Conservation (phyloP, 2,797 vertebrate species). For the Lophius americanus region DNA sequence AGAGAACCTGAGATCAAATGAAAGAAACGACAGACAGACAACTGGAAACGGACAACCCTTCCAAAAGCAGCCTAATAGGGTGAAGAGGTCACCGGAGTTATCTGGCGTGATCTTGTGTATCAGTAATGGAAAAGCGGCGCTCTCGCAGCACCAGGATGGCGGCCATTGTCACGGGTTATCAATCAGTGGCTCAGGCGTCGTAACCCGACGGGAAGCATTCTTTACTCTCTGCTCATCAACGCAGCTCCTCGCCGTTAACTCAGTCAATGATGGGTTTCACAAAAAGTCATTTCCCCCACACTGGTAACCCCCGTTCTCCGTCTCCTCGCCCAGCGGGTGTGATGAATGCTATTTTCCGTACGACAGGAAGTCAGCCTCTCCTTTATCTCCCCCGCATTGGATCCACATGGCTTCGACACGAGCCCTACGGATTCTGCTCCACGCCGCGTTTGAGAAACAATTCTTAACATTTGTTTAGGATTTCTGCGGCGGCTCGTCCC, state of each 20-base stretch:
- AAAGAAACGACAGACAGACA: neutral
- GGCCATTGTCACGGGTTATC: constrained; percentile 67
- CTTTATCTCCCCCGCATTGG: constrained; percentile 33
- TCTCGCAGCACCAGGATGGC: constrained; percentile 40
- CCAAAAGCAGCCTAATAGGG: constrained; percentile 26
- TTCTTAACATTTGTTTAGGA: constrained; percentile 20
- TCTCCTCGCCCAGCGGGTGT: constrained; percentile 55
- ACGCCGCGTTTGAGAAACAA: neutral
- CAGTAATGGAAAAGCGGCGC: constrained; percentile 65
- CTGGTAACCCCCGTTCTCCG: constrained; percentile 50
- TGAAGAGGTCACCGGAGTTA: constrained; percentile 63
- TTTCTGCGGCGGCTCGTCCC: neutral
- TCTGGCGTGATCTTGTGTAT: constrained; percentile 71
- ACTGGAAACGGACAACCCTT: constrained; percentile 1
- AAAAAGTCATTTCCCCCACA: constrained; percentile 71
- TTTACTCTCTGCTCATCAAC: constrained; percentile 69
- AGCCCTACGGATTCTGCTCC: neutral
- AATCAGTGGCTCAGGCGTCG: constrained; percentile 60
- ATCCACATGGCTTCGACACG: constrained; percentile 23
- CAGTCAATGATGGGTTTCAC: constrained; percentile 75
- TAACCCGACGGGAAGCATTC: constrained; percentile 65
- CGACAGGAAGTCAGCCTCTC: constrained; percentile 24
- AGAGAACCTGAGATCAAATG: constrained; percentile 7
- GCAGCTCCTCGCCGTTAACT: constrained; percentile 74
- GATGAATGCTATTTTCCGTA: constrained; percentile 52